Evolutionary conservation across 2,888 invertebrate species (phyloP).

Genomic region (Drosophila gaucha): DNA sequence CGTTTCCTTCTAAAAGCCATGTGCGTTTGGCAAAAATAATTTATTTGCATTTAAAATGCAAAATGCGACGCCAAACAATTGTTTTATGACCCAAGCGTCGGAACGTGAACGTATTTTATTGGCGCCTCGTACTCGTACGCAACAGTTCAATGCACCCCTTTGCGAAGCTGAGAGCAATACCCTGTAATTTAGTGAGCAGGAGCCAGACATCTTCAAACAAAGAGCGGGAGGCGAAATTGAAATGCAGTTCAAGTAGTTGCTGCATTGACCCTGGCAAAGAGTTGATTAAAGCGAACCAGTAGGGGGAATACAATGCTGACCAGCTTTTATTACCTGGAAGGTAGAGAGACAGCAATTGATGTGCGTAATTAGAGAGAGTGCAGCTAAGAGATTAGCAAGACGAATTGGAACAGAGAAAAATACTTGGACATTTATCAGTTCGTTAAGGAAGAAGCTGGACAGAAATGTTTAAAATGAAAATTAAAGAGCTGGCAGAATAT

Average conservation of each 20-base stretch:
- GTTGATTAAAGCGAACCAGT: conserved; percentile 19
- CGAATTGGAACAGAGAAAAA: conserved; percentile 2
- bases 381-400: background rate
- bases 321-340: conserved; percentile 8
- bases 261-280: conserved; percentile 17
- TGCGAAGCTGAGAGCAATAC: background rate
- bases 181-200: background rate
- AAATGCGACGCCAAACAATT: conserved; percentile 39
- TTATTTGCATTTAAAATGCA: conserved; percentile 68
- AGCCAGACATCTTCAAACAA: conserved; percentile 18
- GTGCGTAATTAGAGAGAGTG: conserved; percentile 8
- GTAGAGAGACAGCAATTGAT: conserved; percentile 20
- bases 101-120: conserved; percentile 9
- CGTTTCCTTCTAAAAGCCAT: conserved; percentile 16
- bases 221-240: conserved; percentile 14
- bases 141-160: conserved; percentile 43
- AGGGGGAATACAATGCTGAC: background rate
- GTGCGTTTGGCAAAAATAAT: conserved; percentile 51
- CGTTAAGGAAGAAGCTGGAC: background rate
- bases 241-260: conserved; percentile 29
- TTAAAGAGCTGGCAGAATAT: too few relatives aligned
- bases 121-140: background rate
- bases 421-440: background rate
- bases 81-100: conserved; percentile 24
- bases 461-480: background rate